phyloP scores from a whole-genome alignment of 2,888 invertebrate genomes.

The Athalia cordata region DNA sequence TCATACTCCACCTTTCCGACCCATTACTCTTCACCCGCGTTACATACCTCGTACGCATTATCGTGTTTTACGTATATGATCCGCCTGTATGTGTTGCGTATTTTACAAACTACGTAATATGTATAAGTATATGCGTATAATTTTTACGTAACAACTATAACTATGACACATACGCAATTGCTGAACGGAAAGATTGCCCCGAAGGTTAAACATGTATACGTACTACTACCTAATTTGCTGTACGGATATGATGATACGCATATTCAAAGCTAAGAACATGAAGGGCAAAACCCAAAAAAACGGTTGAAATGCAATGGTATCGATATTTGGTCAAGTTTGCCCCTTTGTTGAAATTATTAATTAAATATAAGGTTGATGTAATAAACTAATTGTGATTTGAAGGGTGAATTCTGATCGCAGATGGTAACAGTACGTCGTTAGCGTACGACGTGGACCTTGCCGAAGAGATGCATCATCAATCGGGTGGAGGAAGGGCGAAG shows the following conservation, averaged over 20 bases:
- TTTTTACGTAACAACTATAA: not conserved
- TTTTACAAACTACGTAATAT: too few relatives aligned
- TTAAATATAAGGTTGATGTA: not conserved
- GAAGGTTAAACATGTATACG: too few relatives aligned
- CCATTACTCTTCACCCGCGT: too few relatives aligned
- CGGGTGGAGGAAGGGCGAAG: conserved; percentile 52
- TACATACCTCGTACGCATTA: not conserved
- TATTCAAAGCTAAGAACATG: too few relatives aligned
- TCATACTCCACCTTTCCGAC: not conserved
- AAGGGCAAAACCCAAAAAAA: too few relatives aligned
- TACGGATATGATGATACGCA: too few relatives aligned
- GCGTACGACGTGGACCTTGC: conserved; percentile 67
- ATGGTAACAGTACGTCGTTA: conserved; percentile 67
- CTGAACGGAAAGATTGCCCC: too few relatives aligned
- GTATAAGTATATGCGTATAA: too few relatives aligned
- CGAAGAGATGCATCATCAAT: conserved; percentile 56
- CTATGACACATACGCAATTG: too few relatives aligned
- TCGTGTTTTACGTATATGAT: not conserved
- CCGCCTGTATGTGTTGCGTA: too few relatives aligned
- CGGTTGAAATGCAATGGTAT: too few relatives aligned
- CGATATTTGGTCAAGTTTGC: not conserved
- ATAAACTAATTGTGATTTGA: not conserved
- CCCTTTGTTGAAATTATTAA: not conserved
- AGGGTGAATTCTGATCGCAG: conserved; percentile 50
- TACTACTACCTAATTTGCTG: too few relatives aligned